Base-by-base conservation (phyloP, 1,140 invertebrate genomes). In the Andrena cerasifolii region DNA sequence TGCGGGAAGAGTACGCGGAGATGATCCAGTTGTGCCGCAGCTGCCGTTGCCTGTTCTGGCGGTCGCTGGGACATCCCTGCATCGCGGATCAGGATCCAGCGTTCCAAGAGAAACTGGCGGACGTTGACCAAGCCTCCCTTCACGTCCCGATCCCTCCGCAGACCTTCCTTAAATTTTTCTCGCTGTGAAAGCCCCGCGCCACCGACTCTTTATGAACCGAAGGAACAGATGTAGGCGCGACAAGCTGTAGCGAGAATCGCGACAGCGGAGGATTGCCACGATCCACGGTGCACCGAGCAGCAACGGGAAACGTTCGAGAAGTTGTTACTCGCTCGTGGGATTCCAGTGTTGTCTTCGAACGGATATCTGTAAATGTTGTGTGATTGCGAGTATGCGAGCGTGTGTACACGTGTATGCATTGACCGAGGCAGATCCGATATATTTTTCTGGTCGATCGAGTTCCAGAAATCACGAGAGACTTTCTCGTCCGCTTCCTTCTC, bases 21-120 rank as follows among this genome's bases (percentile, higher is more conserved):
- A 98, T 98, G 90, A 94, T 99, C 78, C 97, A 98, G 56, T 93
- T 99, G 53, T 99, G 99, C 91, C 95, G 97, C 77, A 97, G 98
- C 90, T 99, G 99, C 92, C 96, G 98, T 86, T 98, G 98, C 90
- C 94, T 99, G 45, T 99, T 99, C 90, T 99, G 99, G 99, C 96
- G 98, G 84, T 97, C 96, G 1, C 94, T 97, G 56, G 97, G 97
- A 0, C 97, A 98, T 91, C 97, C 97, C 0, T 98, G 97, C 89
- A 96, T 98, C 79, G 96, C 96, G 4, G 96, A 97, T 89, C 95
- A 96, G 87, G 96, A 96, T 89, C 96, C 96, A 0, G 95, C 96
- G 84, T 97, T 96, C 91, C 94, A 95, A 81, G 96, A 96, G 82
- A 95, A 96, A 56, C 90, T 97, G 49, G 95, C 96, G 87, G 95